Evolutionary conservation across 2,113 vertebrate genomes (phyloP).

Genomic region (Heloderma charlesbogerti): DNA sequence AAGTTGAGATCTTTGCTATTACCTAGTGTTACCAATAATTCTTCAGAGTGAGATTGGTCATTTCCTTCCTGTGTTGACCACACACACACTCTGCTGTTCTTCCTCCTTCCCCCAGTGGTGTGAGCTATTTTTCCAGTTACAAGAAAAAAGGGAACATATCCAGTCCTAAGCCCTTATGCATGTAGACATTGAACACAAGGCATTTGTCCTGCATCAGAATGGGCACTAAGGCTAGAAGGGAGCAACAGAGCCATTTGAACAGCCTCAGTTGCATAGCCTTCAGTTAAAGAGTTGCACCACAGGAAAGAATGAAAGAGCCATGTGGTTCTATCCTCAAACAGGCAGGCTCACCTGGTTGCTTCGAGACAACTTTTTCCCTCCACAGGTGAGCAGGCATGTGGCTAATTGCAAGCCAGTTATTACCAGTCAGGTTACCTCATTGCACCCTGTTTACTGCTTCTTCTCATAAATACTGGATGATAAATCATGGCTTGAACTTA

Average conservation of each 20-base stretch:
- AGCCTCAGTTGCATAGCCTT: neutral
- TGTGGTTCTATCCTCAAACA: neutral
- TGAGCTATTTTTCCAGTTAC: neutral
- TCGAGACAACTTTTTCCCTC: neutral
- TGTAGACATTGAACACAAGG: neutral
- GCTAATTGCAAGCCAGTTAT: neutral
- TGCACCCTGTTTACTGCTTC: constrained; percentile 34
- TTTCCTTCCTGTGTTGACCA: neutral
- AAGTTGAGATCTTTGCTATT: neutral
- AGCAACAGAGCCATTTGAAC: neutral
- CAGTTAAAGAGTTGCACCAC: neutral
- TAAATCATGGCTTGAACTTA: constrained; percentile 41
- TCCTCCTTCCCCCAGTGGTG: neutral
- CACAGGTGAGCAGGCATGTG: neutral
- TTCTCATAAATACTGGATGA: neutral
- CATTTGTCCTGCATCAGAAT: neutral
- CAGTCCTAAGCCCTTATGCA: neutral
- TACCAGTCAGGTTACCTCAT: neutral
- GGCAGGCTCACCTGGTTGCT: neutral
- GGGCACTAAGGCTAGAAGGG: neutral
- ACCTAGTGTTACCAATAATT: neutral
- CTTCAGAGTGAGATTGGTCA: neutral
- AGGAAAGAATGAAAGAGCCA: neutral
- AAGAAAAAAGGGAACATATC: neutral
- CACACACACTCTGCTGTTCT: neutral